phyloP scores from a whole-genome alignment of 2,113 vertebrate genomes.

The Phodopus roborovskii region DNA sequence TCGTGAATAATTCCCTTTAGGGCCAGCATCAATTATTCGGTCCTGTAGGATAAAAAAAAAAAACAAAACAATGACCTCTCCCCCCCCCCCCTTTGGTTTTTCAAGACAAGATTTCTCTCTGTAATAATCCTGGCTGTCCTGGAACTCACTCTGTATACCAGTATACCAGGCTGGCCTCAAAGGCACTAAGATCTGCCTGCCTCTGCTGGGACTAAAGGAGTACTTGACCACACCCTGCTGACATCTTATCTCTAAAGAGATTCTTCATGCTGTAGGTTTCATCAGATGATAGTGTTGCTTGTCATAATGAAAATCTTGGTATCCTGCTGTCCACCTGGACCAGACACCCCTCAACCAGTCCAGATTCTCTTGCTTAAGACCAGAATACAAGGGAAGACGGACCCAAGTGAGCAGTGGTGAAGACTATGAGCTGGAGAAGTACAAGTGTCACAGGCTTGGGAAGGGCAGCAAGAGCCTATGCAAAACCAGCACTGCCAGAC shows the following conservation, averaged over 20 bases:
- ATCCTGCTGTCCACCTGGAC: constrained; percentile 70
- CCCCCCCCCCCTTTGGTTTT: not conserved
- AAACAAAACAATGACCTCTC: no score
- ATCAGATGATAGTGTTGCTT: not conserved
- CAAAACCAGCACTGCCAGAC: not conserved
- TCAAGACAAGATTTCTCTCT: not conserved
- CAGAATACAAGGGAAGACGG: constrained; percentile 55
- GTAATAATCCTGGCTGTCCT: not conserved
- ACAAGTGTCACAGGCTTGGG: rapidly evolving
- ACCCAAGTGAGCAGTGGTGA: constrained; percentile 62
- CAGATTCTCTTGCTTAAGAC: constrained; percentile 87
- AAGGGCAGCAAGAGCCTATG: not conserved
- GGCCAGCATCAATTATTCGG: constrained; percentile 97
- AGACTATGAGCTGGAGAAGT: not conserved
- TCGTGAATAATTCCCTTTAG: constrained; percentile 98
- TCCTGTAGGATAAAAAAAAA: constrained; percentile 86
- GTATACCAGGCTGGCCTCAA: not conserved
- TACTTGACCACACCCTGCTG: not conserved
- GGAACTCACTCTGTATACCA: not conserved
- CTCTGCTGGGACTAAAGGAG: not conserved
- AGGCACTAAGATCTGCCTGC: not conserved
- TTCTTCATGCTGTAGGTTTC: not conserved
- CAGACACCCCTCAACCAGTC: constrained; percentile 91
- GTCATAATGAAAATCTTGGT: constrained; percentile 81
- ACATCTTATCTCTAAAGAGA: not conserved